Base-by-base conservation (phyloP, 2,113 vertebrate genomes). In the Thomomys bottae region DNA sequence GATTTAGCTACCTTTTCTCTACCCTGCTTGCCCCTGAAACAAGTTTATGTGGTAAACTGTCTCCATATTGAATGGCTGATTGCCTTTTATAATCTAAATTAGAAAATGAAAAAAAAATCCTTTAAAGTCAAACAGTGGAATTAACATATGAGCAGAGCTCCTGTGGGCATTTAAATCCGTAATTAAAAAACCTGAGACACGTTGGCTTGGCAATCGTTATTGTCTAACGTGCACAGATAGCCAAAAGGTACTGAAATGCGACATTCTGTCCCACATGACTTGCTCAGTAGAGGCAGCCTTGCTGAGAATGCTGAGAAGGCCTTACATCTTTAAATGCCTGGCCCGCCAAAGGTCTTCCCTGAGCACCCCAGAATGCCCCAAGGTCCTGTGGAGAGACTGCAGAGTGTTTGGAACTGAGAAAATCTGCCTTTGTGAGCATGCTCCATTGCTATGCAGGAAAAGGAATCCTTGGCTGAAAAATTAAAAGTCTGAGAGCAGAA, bases 101-200 rank as follows among this genome's bases (percentile, higher is more conserved):
- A 81, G 8, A 86, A 96, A 96, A 96, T 72, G 91, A 92, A 93
- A 95, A 91, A 85, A 76, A 93, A 97, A 95, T n/a, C 88, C 91
- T 94, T 94, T 90, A 93, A 94, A 96, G 61, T 97, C 91, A 91
- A 93, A 95, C 94, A 94, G 73, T 76, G 90, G 72, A 95, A 95
- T 96, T 96, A 95, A 94, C 88, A 95, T 95, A 91, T 95, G 95
- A 92, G 68, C 75, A 95, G 94, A 89, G 87, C 61, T 90, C 92
- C 77, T 82, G 54, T 81, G 89, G 61, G 92, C 40, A 76, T 94
- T 97, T 96, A 96, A 97, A 97, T 78, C 64, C 61, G 61, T 94
- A 95, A 96, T 96, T 95, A 95, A 97, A 97, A 96, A 92, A 32
- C 95, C 93, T 75, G 61, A 87, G 87, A 95, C 94, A 88, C 90